Base-by-base conservation (phyloP, 1,140 invertebrate species). In the Andrena cerasifolii region DNA sequence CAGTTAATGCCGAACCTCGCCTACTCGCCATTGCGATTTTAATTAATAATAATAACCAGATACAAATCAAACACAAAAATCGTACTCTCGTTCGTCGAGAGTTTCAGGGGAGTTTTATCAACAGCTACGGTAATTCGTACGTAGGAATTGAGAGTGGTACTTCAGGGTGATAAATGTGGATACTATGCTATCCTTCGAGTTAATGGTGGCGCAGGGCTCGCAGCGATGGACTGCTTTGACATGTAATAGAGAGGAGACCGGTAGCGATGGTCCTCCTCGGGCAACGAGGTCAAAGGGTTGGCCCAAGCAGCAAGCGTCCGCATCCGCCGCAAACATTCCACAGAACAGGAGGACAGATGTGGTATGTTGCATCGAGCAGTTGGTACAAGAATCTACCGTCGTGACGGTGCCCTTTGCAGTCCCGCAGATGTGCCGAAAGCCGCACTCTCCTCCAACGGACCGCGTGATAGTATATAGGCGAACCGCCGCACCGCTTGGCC, bases 401-500 rank as follows among this genome's bases (percentile, higher is more conserved):
- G 80, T 82, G 75, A 72, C 49, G 82, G 80, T 85, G 74, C 75
- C 79, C 78, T 83, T 70, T 82, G 80, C 86, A 75, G 83, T 85
- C 74, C 79, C 79, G 73, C 82, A 87, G 86, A 90, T 88, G 82
- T 82, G 81, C 71, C 78, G 81, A 80, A 82, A 89, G 81, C 89
- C 86, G 77, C 86, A 89, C 78, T 80, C 79, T 85, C 84, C 82
- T 86, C 78, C 82, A 70, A 54, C 36, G 74, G 75, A 84, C 79
- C 79, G 61, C 78, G 67, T 65, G 76, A 85, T 85, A 80, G 67
- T 82, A 82, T 81, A 83, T 47, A 71, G 70, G 36, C 54, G 21
- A 68, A 78, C 79, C 84, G 68, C 86, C 79, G n/a, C n/a, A 71
- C 79, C 74, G 72, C 70, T 87, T 88, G 88, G 85, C 83, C 86